phyloP scores from a whole-genome alignment of 2,113 vertebrate species.

The Pitta sordida region DNA sequence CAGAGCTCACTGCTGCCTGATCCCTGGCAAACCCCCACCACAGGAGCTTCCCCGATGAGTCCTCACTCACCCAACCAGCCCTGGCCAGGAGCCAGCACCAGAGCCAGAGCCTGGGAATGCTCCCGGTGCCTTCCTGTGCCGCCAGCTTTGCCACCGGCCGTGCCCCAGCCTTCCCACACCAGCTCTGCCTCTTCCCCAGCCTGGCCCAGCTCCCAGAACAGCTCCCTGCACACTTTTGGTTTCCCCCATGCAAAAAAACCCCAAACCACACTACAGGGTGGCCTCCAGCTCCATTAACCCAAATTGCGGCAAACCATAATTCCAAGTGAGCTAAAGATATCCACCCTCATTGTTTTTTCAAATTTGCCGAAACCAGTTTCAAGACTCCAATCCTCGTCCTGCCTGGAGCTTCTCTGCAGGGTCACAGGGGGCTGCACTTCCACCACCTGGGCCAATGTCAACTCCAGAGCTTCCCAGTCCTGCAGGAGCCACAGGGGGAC shows the following conservation, averaged over 20 bases:
- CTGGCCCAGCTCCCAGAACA: background rate
- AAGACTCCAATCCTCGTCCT: background rate
- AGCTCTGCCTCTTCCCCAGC: background rate
- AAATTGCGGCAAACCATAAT: background rate
- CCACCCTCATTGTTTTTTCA: background rate
- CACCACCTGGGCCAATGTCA: background rate
- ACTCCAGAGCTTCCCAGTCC: fast-evolving
- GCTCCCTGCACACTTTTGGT: background rate
- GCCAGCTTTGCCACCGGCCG: background rate
- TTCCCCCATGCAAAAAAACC: background rate
- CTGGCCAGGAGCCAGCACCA: background rate
- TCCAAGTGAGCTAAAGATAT: background rate
- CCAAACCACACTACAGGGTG: background rate
- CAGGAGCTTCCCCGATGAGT: fast-evolving
- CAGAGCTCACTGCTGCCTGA: background rate
- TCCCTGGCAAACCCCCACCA: background rate
- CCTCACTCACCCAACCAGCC: background rate
- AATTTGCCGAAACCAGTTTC: background rate
- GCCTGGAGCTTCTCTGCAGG: background rate
- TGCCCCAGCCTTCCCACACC: fast-evolving
- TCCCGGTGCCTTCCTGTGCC: fast-evolving
- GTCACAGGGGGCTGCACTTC: background rate
- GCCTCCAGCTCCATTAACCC: background rate
- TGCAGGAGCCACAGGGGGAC: background rate
- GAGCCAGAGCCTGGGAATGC: background rate